Conservation (phyloP, 2,888 invertebrate species). For the Mesorhabditis spiculigera region DNA sequence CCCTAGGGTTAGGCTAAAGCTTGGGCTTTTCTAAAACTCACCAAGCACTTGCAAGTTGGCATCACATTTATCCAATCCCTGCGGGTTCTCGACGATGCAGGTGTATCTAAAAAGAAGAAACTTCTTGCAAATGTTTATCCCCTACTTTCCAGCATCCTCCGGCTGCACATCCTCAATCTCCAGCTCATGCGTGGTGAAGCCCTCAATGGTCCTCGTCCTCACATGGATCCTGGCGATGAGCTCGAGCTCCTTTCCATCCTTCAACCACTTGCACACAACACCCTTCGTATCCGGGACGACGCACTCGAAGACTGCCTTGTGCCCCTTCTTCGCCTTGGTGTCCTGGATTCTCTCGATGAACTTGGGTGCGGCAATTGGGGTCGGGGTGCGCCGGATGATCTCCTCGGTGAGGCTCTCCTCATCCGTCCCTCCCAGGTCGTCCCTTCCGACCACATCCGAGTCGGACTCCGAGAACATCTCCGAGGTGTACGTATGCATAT, state of each 20-base stretch:
- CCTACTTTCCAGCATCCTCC: constrained; percentile 55
- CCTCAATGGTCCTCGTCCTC: constrained; percentile 43
- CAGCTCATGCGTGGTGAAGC: constrained; percentile 39
- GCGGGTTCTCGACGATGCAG: constrained; percentile 54
- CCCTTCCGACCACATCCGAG: constrained; percentile 45
- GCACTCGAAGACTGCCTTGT: constrained; percentile 58
- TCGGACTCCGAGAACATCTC: constrained; percentile 57
- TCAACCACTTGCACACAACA: constrained; percentile 56
- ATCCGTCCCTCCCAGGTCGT: constrained; percentile 30
- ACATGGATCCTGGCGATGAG: constrained; percentile 57
- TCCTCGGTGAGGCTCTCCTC: constrained; percentile 49
- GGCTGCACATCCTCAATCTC: constrained; percentile 52
- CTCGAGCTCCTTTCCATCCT: constrained; percentile 57
- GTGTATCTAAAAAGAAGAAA: constrained; percentile 42
- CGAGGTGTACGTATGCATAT: constrained; percentile 55
- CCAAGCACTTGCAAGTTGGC: constrained; percentile 49
- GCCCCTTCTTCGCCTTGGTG: constrained; percentile 49
- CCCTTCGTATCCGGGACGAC: constrained; percentile 59
- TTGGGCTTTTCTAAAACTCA: too few species aligned
- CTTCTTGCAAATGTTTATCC: too few species aligned
- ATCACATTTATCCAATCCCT: constrained; percentile 53
- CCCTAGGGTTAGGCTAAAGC: too few species aligned
- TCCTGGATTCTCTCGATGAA: constrained; percentile 59
- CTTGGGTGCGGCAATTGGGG: constrained; percentile 58
- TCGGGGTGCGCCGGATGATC: constrained; percentile 46